These are phyloP conservation scores for Leguminivora glycinivorella DNA, from an alignment of 1,140 invertebrate genomes.

Conservation along the genomic window DNA sequence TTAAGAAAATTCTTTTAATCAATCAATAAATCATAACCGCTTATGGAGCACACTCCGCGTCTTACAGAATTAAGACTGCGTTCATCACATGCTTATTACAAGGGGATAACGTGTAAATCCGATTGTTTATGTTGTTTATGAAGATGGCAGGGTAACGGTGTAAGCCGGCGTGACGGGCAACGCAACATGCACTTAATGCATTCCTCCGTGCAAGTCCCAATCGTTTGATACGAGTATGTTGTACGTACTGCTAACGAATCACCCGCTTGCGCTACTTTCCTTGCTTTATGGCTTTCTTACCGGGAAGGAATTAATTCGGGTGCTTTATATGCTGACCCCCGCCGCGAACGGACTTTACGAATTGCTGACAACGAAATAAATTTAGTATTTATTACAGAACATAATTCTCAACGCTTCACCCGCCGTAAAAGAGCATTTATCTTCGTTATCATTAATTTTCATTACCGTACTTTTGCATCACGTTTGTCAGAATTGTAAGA, in stretches of 20 bases:
- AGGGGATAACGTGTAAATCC: slow-evolving; percentile 10
- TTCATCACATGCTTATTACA: slow-evolving; percentile 1
- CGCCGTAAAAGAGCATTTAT: background rate
- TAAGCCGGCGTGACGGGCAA: slow-evolving; percentile 22
- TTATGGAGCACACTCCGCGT: background rate
- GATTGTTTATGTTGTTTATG: slow-evolving; percentile 19
- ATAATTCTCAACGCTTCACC: background rate
- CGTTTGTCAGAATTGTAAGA: background rate
- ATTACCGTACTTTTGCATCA: background rate
- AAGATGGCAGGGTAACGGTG: slow-evolving; percentile 8
- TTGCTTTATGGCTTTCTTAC: slow-evolving; percentile 9
- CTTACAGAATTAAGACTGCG: background rate
- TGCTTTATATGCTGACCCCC: slow-evolving; percentile 22
- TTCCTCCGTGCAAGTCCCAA: slow-evolving; percentile 24
- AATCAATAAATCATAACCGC: slow-evolving; percentile 37
- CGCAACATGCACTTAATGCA: slow-evolving; percentile 25
- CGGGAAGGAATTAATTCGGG: slow-evolving; percentile 15
- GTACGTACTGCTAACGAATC: slow-evolving; percentile 24
- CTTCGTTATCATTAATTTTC: slow-evolving; percentile 16
- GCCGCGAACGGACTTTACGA: slow-evolving; percentile 1
- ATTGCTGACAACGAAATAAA: slow-evolving; percentile 21
- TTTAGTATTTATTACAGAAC: slow-evolving; percentile 22
- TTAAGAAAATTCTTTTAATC: slow-evolving; percentile 34
- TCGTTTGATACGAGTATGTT: slow-evolving; percentile 21
- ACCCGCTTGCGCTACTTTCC: slow-evolving; percentile 19